A percentile compares a stretch with the other conserved stretches of the same genome.
Evolutionary conservation across 2,888 invertebrate species (phyloP).

Genomic region (Parnassius orleans): DNA sequence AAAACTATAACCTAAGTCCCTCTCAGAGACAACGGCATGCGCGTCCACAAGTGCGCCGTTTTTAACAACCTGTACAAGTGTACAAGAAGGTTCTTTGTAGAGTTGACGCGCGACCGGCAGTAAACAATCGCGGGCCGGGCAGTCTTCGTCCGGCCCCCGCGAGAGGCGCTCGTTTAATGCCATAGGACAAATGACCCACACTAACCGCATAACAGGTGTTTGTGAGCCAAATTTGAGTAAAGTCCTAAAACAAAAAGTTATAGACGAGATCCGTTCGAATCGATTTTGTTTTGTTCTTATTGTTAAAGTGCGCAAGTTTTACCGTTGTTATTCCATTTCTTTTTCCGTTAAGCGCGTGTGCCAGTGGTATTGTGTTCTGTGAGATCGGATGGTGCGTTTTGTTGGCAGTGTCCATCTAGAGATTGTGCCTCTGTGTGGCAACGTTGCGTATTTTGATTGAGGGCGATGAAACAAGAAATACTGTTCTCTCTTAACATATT

Average conservation of each 20-base stretch:
- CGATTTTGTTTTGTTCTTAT: conserved; percentile 39
- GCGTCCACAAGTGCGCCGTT: conserved; percentile 32
- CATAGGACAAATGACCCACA: conserved; percentile 40
- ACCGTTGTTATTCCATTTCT: conserved; percentile 49
- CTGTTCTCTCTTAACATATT: conserved; percentile 3
- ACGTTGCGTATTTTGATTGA: conserved; percentile 36
- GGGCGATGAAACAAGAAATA: conserved; percentile 26
- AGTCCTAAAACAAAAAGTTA: conserved; percentile 29
- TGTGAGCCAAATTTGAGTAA: conserved; percentile 23
- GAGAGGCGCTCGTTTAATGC: conserved; percentile 49
- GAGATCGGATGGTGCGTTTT: conserved; percentile 50
- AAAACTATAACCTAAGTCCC: conserved; percentile 11
- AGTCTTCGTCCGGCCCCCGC: conserved; percentile 70
- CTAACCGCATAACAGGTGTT: conserved; percentile 50
- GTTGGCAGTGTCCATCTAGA: conserved; percentile 29
- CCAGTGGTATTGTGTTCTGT: conserved; percentile 57
- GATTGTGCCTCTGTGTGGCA: conserved; percentile 29
- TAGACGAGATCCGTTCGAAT: conserved; percentile 60
- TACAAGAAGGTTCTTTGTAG: conserved; percentile 49
- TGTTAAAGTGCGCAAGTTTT: conserved; percentile 38
- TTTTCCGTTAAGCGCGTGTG: conserved; percentile 57
- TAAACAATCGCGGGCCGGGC: conserved; percentile 70
- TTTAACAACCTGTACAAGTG: conserved; percentile 23
- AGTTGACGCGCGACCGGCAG: conserved; percentile 55
- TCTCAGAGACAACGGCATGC: conserved; percentile 38